Base-by-base conservation (phyloP, 2,113 vertebrate species). In the human region DNA sequence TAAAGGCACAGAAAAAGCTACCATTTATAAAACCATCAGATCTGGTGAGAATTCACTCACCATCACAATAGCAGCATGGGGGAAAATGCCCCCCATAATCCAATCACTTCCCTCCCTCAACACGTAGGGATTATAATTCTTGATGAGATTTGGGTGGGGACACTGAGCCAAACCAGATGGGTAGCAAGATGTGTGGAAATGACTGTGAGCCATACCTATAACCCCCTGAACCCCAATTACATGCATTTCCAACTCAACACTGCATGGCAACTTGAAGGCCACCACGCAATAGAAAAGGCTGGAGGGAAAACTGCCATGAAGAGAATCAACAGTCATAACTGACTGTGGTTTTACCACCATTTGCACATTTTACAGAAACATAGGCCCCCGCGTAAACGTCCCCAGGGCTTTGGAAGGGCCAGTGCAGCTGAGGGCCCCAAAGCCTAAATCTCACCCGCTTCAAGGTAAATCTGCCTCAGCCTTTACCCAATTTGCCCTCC, bases 371-470 rank as follows among this genome's bases (percentile, higher is more conserved):
- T 83, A 64, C 32, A 89, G 70, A 91, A 85, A 84, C 13, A 0
- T 40, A 17, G 0, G 6, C 64, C 61, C 35, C 6, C 0, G 0
- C 25, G 72, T 57, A 83, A 43, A 38, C 38, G 22, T 35, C 25
- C 5, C 40, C 4, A 17, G 18, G 13, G 27, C 38, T 92, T 35
- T 1, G 4, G 32, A 78, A 55, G 40, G 35, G 8, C 23, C 2
- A 0, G 25, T 9, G 7, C 13, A 22, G 16, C n/a, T 2, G 25
- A 61, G 20, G 30, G 4, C 22, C 25, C 68, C 38, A 2, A 52
- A 52, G 2, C 8, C 11, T 5, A 61, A 22, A 8, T 4, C 45
- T 55, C 12, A 2, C 9, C 11, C 17, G 1, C 35, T 38, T 76
- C 61, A 17, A 9, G 14, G 78, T 5, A 40, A 87, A 18, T 16